Evolutionary conservation across 2,888 invertebrate species (phyloP).

Genomic region (Cerastis leucographa): DNA sequence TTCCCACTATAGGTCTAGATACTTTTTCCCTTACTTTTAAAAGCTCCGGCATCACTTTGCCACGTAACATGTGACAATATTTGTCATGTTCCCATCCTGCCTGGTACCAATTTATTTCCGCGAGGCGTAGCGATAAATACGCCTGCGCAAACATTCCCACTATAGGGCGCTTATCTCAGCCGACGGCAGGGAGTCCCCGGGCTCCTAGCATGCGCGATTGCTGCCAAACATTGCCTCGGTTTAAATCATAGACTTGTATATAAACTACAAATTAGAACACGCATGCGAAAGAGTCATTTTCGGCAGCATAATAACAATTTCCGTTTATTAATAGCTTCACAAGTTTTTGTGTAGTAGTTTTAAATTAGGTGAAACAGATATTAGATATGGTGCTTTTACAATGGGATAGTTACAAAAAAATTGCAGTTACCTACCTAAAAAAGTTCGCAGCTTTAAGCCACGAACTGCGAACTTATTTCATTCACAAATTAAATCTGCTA

Average conservation of each 20-base stretch:
- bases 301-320: constrained; percentile 39
- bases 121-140: constrained; percentile 81
- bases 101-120: constrained; percentile 87
- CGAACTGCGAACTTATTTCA: not conserved
- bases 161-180: constrained; percentile 83
- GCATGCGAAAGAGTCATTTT: constrained; percentile 53
- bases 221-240: constrained; percentile 51
- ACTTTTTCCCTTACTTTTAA: not conserved
- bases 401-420: not conserved
- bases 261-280: constrained; percentile 51
- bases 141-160: constrained; percentile 85
- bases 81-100: constrained; percentile 89
- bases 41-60: constrained; percentile 14
- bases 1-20: not conserved
- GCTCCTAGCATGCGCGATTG: constrained; percentile 44
- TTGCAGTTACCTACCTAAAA: not conserved
- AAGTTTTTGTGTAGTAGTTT: constrained; percentile 9
- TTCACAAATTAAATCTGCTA: not conserved
- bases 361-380: constrained; percentile 20
- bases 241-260: constrained; percentile 34
- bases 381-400: not conserved
- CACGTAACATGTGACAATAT: constrained; percentile 77
- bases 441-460: not conserved
- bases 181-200: constrained; percentile 77
- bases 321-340: constrained; percentile 49